Base-by-base conservation (phyloP, 1,140 invertebrate genomes). In the Phthorimaea operculella region DNA sequence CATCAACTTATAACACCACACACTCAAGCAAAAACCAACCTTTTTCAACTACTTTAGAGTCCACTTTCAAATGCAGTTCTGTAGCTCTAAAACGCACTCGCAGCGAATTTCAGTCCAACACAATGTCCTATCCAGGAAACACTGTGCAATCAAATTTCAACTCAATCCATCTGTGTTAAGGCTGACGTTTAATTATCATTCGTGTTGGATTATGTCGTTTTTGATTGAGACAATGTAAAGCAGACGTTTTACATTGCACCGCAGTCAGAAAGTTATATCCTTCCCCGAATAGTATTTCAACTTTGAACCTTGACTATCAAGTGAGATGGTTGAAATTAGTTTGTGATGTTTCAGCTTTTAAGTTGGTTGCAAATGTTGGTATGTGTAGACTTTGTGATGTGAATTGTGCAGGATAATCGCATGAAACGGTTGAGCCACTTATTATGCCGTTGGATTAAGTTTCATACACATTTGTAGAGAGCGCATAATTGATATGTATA, bases 371-470 rank as follows among this genome's bases (percentile, higher is more conserved):
- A 39, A 12, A n/a, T n/a, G 36, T 10, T 3, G 36, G 10, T 12
- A 3, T 12, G n/a, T 10, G 36, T 9, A n/a, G 36, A 39, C 36
- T 39, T 39, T 39, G 36, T 39, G 36, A 39, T 39, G 36, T 39
- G 36, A 39, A 39, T 39, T 12, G 36, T 39, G 36, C 36, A 39
- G 36, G 36, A 39, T 39, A 39, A 39, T 39, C 36, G 36, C 36
- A n/a, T 39, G 36, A 39, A 39, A 39, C 36, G 36, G 36, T 39
- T 39, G 36, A 39, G 36, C 36, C 36, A 39, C 36, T 39, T 39
- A 39, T 39, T 39, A 39, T 39, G 36, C 3, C 36, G 36, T 39
- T 39, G 36, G 36, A 39, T 39, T 39, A 39, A 12, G 36, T 39
- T 39, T 39, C 36, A 39, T 39, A 39, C 36, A 11, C 33, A 11